Evolutionary conservation across 2,888 invertebrate genomes (phyloP).

Genomic region (Clusia tigrina): DNA sequence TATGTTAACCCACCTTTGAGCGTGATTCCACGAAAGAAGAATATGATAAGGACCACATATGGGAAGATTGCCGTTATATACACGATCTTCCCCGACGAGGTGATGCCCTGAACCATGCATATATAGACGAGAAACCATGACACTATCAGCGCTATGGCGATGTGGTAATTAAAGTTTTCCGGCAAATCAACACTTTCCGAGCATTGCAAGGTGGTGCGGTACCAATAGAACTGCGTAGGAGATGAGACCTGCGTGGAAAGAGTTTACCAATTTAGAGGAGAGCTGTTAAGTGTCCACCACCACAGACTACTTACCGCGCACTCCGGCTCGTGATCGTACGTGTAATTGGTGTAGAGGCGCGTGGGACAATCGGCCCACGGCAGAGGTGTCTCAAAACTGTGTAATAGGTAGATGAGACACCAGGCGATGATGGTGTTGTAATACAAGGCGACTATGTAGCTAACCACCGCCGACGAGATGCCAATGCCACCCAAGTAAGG

Average conservation of each 20-base stretch:
- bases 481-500: conserved; percentile 90
- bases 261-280: background rate
- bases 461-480: conserved; percentile 93
- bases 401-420: conserved; percentile 94
- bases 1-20: conserved; percentile 70
- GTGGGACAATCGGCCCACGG: conserved; percentile 94
- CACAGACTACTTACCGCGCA: conserved; percentile 73
- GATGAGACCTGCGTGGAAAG: conserved; percentile 72
- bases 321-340: conserved; percentile 81
- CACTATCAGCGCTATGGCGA: conserved; percentile 82
- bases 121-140: conserved; percentile 95
- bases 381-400: conserved; percentile 89
- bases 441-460: conserved; percentile 95
- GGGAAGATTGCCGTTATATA: conserved; percentile 97
- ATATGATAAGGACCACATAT: conserved; percentile 92
- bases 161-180: conserved; percentile 89
- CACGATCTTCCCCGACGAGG: conserved; percentile 95
- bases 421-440: conserved; percentile 98
- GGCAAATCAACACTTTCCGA: conserved; percentile 88
- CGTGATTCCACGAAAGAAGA: conserved; percentile 94
- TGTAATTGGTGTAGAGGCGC: conserved; percentile 79
- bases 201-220: conserved; percentile 88
- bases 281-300: background rate
- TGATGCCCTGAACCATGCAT: conserved; percentile 98
- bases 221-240: conserved; percentile 96